Evolutionary conservation across 2,113 vertebrate species (phyloP).

Genomic region (Heterochromis multidens): DNA sequence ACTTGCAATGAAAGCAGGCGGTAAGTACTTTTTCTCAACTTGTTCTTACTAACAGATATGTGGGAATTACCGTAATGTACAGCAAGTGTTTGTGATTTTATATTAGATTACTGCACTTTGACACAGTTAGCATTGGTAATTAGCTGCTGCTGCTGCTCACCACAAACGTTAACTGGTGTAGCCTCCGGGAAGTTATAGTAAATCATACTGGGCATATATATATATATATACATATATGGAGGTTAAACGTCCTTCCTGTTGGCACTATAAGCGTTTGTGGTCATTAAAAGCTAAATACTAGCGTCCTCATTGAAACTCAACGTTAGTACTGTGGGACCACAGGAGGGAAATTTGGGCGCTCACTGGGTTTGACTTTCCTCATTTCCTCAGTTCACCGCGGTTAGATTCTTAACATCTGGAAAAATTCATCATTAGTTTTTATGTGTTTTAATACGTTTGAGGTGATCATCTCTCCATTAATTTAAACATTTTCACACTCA

Average conservation of each 20-base stretch:
- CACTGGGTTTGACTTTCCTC: conserved; percentile 24
- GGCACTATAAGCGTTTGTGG: neutral
- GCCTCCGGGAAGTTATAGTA: neutral
- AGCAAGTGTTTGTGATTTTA: neutral
- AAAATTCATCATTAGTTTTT: neutral
- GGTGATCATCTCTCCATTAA: accelerated
- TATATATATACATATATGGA: no score
- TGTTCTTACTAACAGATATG: neutral
- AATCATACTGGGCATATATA: neutral
- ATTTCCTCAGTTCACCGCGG: neutral
- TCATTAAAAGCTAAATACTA: neutral
- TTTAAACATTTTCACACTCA: neutral
- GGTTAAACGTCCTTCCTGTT: neutral
- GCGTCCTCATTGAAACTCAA: neutral
- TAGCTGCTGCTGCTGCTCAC: neutral
- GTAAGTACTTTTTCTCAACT: conserved; percentile 61
- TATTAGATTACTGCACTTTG: neutral
- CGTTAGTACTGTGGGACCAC: neutral
- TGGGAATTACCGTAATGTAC: accelerated
- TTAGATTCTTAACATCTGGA: neutral
- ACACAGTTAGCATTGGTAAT: neutral
- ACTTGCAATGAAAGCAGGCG: conserved; percentile 80
- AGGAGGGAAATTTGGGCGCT: conserved; percentile 79
- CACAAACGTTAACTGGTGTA: neutral
- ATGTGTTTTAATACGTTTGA: neutral